These are phyloP conservation scores for Apodemia duryi DNA, from an alignment of 2,888 invertebrate genomes.

Conservation along the genomic window DNA sequence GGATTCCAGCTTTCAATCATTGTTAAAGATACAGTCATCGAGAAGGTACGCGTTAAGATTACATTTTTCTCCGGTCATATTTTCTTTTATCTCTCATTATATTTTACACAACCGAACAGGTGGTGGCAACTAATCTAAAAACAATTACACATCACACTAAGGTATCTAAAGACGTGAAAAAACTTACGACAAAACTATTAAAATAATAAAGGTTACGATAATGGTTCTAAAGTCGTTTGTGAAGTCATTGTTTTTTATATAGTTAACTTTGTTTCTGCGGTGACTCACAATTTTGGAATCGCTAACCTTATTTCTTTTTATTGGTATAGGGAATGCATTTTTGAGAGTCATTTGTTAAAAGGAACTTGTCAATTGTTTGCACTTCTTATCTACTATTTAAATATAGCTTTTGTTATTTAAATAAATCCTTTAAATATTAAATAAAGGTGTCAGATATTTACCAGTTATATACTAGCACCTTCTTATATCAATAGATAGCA, in stretches of 20 bases:
- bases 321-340: slow-evolving; percentile 15
- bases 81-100: not conserved
- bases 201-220: slow-evolving; percentile 40
- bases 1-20: slow-evolving; percentile 56
- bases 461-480: not conserved
- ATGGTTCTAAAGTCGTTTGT: slow-evolving; percentile 24
- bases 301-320: slow-evolving; percentile 7
- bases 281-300: slow-evolving; percentile 15
- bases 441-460: not conserved
- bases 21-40: slow-evolving; percentile 58
- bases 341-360: slow-evolving; percentile 7
- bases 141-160: slow-evolving; percentile 38
- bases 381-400: slow-evolving; percentile 26
- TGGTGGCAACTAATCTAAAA: slow-evolving; percentile 34
- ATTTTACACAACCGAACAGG: slow-evolving; percentile 5
- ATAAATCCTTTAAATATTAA: not conserved
- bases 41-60: not conserved
- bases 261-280: slow-evolving; percentile 27
- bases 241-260: slow-evolving; percentile 12
- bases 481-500: too few species aligned
- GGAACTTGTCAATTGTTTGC: slow-evolving; percentile 10
- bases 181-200: slow-evolving; percentile 46
- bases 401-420: not conserved
- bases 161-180: slow-evolving; percentile 50
- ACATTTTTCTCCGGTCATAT: not conserved